phyloP scores from a whole-genome alignment of 64 coral and sea anemone genomes.

The Orbicella faveolata region DNA sequence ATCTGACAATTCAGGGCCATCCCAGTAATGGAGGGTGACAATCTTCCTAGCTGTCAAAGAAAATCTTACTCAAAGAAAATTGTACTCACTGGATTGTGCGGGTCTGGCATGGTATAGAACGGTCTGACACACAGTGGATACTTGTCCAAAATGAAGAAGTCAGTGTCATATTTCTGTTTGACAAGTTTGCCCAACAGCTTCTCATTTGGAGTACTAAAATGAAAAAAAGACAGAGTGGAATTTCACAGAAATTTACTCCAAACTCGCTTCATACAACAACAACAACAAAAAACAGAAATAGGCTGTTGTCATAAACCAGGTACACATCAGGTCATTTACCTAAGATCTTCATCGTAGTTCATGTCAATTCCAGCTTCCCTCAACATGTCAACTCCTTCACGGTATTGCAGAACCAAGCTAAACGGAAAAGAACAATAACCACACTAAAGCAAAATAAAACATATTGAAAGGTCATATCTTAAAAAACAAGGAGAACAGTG shows the following conservation, averaged over 20 bases:
- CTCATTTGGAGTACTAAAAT: conserved; percentile 92
- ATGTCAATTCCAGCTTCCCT: conserved; percentile 92
- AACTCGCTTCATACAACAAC: background rate
- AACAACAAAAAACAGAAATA: background rate
- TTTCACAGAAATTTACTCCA: background rate
- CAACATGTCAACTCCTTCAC: conserved; percentile 95
- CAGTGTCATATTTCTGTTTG: conserved; percentile 95
- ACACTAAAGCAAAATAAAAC: background rate
- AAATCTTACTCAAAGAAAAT: background rate
- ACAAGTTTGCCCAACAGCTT: conserved; percentile 92
- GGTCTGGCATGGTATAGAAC: conserved; percentile 98
- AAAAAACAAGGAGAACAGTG: too few species aligned
- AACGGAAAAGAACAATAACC: background rate
- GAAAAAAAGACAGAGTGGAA: background rate
- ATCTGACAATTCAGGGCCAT: too few species aligned
- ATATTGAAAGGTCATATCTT: too few species aligned
- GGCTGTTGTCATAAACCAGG: background rate
- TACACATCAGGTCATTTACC: conserved; percentile 18
- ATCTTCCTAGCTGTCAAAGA: too few species aligned
- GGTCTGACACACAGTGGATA: conserved; percentile 93
- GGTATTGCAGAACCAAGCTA: conserved; percentile 83
- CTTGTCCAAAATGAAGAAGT: conserved; percentile 99
- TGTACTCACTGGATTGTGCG: conserved; percentile 75
- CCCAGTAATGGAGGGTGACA: too few species aligned
- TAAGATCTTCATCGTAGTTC: conserved; percentile 98